These are phyloP conservation scores for Timandra comae DNA, from an alignment of 2,888 invertebrate genomes.

Conservation along the genomic window DNA sequence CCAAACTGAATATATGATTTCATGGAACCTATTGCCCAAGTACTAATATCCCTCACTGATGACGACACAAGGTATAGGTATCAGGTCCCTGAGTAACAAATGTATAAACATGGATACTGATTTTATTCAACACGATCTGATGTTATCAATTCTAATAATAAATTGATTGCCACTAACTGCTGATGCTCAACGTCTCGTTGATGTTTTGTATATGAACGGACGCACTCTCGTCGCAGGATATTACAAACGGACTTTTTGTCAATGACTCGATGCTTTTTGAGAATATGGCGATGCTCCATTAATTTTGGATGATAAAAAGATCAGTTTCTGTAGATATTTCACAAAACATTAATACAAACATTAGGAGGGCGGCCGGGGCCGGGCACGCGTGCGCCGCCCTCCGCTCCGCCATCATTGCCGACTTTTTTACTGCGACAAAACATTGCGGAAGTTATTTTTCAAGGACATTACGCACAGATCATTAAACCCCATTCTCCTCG, in stretches of 20 bases:
- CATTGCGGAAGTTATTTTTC: conserved; percentile 65
- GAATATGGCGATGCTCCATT: background rate
- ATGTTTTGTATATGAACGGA: background rate
- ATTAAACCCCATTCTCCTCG: conserved; percentile 57
- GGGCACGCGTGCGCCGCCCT: conserved; percentile 33
- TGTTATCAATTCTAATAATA: no score
- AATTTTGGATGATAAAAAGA: background rate
- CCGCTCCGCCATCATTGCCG: conserved; percentile 23
- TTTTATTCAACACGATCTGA: no score
- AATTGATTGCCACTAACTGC: no score
- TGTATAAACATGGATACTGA: no score
- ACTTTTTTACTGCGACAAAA: conserved; percentile 66
- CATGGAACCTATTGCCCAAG: no score
- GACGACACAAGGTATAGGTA: no score
- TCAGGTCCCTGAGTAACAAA: no score
- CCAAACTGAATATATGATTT: no score
- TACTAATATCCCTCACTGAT: no score
- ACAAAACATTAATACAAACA: conserved; percentile 17
- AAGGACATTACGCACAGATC: conserved; percentile 65
- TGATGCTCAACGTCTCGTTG: no score
- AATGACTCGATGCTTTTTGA: background rate
- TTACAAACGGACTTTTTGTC: background rate
- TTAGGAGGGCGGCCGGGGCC: conserved; percentile 15
- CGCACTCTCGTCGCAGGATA: no score
- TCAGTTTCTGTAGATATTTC: background rate